These are phyloP conservation scores for Apotomis betuletana DNA, from an alignment of 2,888 invertebrate genomes.

Conservation along the genomic window DNA sequence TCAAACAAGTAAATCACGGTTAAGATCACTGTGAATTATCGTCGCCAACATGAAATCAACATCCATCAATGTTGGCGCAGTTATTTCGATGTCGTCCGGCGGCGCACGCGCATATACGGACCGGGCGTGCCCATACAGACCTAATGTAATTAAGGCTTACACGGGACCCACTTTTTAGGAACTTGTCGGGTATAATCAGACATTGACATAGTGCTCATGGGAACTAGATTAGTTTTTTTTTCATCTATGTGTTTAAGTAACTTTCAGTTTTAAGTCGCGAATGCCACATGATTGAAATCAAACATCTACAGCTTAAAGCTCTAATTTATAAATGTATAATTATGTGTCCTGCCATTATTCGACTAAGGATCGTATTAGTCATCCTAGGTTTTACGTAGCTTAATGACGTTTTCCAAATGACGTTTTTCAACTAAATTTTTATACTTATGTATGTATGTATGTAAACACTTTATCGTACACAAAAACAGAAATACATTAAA, in stretches of 20 bases:
- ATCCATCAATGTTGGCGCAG: constrained; percentile 9
- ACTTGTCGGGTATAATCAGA: constrained; percentile 22
- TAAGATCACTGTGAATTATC: not conserved
- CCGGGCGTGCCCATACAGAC: constrained; percentile 18
- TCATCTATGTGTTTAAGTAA: not conserved
- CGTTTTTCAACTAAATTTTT: no score
- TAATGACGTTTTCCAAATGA: no score
- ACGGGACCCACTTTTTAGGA: not conserved
- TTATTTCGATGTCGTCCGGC: not conserved
- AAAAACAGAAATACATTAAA: no score
- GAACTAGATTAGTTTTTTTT: not conserved
- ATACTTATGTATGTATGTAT: no score
- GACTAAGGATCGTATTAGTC: no score
- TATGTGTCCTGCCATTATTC: no score
- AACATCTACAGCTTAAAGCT: no score
- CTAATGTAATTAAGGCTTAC: constrained; percentile 27
- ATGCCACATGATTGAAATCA: no score
- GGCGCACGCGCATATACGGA: constrained; percentile 18
- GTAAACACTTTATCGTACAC: no score
- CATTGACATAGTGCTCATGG: constrained; percentile 8
- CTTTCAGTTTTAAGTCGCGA: not conserved
- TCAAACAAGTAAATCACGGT: not conserved
- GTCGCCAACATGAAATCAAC: not conserved
- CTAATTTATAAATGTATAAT: no score
- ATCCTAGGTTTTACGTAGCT: no score